Evolutionary conservation across 2,113 vertebrate species (phyloP), one percentile per base, ranked within the genome.

Genomic region (Plestiodon gilberti): DNA sequence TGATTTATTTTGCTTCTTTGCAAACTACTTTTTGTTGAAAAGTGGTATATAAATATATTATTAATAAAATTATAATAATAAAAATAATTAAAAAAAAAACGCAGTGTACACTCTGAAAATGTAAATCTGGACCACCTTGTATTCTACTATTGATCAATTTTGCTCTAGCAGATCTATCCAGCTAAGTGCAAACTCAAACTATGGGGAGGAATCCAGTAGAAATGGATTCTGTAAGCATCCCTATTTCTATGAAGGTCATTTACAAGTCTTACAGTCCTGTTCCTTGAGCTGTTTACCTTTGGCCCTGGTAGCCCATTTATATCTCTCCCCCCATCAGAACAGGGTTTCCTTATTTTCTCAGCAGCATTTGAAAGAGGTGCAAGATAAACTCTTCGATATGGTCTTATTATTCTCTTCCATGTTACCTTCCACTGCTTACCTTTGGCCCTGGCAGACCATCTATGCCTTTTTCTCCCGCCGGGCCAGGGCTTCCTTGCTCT

Each of bases 371-470:
- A 80, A 80, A 80, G 35, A 40, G 5, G 59, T 80, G 35, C 6
- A 80, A 80, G 35, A 23, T 23, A 62, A 38, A 79, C 13, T 25
- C 59, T 62, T 10, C 38, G 11, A 15, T 80, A 35, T 33, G 28
- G 14, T 40, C n/a, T 40, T 59, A 78, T n/a, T 55, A 62, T 74
- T 25, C 33, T 79, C 5, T 6, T 78, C 1, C n/a, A 78, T 43
- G 30, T n/a, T n/a, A n/a, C n/a, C n/a, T n/a, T n/a, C n/a, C 8
- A 8, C 1, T n/a, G 2, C 4, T 94, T 89, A 97, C 96, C 96
- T 96, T 95, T 9, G 90, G 62, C 74, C 96, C 96, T 25, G 93
- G 93, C 40, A 73, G 30, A 1, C 96, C 96, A 0, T 93, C 93
- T 28, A 89, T 33, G 64, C 96, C 96, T 0, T 87, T 93, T 43